Percentiles rank a stretch among this genome's conserved stretches.
Evolutionary conservation across 64 coral and sea anemone species (phyloP).

Genomic region (Porites australiensis): DNA sequence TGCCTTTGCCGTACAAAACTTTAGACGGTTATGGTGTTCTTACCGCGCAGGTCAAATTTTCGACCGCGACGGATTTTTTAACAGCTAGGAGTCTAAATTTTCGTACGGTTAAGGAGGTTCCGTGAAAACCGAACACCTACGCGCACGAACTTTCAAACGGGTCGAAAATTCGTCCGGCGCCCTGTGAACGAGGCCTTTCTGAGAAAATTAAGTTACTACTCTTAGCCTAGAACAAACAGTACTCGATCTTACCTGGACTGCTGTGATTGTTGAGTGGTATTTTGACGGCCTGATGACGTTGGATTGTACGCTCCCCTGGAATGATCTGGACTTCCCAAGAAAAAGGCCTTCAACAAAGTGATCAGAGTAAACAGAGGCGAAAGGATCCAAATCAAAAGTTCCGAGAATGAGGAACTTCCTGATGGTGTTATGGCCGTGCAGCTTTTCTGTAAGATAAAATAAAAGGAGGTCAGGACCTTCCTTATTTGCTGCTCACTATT

Average conservation of each 20-base stretch:
- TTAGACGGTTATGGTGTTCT: too few species aligned
- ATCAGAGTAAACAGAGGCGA: constrained; percentile 85
- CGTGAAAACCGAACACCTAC: too few species aligned
- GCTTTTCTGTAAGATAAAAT: constrained; percentile 28
- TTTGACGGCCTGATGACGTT: background rate
- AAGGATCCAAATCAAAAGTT: constrained; percentile 74
- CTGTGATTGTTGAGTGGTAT: background rate
- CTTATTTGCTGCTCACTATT: too few species aligned
- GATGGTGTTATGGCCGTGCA: constrained; percentile 15
- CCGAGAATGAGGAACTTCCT: constrained; percentile 33
- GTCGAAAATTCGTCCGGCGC: too few species aligned
- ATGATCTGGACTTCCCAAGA: constrained; percentile 78
- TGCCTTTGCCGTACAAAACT: too few species aligned
- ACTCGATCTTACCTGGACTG: constrained; percentile 9
- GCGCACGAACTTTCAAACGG: too few species aligned
- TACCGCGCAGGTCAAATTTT: too few species aligned
- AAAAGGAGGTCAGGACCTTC: background rate
- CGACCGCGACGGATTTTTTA: too few species aligned
- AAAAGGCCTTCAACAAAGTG: constrained; percentile 81
- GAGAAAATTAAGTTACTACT: too few species aligned
- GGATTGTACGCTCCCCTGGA: constrained; percentile 66
- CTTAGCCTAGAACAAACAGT: background rate
- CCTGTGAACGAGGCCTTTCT: too few species aligned
- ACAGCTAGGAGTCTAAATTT: too few species aligned
- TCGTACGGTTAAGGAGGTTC: too few species aligned